Conservation (phyloP, 1,140 invertebrate species). For the Dolichoris vasculosae region DNA sequence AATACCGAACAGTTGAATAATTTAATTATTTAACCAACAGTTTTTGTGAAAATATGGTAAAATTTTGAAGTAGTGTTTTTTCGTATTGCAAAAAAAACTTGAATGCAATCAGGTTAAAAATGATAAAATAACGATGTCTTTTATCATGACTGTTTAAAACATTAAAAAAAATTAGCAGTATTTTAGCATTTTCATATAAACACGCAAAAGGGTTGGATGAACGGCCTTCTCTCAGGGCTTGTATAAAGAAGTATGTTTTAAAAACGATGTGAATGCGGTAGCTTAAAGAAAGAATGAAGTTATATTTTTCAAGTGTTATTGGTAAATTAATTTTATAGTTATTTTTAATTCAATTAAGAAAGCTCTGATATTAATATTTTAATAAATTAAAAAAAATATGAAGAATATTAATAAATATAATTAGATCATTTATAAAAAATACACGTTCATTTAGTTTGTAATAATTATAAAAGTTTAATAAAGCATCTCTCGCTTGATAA, state of each 20-base stretch:
- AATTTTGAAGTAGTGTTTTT: background rate
- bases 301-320: conserved; percentile 1
- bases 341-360: conserved; percentile 14
- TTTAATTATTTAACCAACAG: too few relatives aligned
- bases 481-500: background rate
- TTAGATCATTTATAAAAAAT: background rate
- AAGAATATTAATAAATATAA: background rate
- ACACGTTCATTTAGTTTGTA: background rate
- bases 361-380: background rate
- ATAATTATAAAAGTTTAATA: background rate
- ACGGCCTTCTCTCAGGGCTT: background rate
- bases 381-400: background rate
- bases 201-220: background rate
- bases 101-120: background rate
- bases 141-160: conserved; percentile 26
- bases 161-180: conserved; percentile 35
- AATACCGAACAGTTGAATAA: too few relatives aligned
- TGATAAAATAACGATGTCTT: conserved; percentile 9
- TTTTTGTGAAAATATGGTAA: background rate
- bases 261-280: conserved; percentile 1
- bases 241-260: background rate
- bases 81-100: too few relatives aligned
- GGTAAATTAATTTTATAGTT: conserved; percentile 19
- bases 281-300: background rate
- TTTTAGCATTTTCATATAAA: background rate